These are phyloP conservation scores for Dendropsophus ebraccatus DNA, from an alignment of 2,113 vertebrate genomes.

Conservation along the genomic window DNA sequence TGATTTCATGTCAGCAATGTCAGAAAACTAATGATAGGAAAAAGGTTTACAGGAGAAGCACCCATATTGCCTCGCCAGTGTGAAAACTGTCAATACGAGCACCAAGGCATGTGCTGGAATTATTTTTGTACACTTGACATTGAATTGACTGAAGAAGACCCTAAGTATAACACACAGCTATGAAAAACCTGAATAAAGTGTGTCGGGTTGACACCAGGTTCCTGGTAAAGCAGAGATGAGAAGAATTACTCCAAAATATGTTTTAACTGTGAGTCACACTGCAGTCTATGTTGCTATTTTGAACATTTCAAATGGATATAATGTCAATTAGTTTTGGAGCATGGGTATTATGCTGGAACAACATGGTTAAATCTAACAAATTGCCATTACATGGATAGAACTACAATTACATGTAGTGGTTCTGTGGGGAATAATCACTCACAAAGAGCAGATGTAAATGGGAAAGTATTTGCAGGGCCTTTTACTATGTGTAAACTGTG, in stretches of 20 bases:
- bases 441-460: background rate
- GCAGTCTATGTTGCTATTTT: conserved; percentile 4
- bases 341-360: conserved; percentile 29
- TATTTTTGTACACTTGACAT: conserved; percentile 3
- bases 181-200: background rate
- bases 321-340: conserved; percentile 16
- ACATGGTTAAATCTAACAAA: conserved; percentile 30
- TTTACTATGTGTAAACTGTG: background rate
- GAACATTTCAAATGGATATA: conserved; percentile 7
- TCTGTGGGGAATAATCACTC: background rate
- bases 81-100: conserved; percentile 32
- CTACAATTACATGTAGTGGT: background rate
- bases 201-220: conserved; percentile 4
- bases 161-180: background rate
- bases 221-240: background rate
- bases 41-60: conserved; percentile 34
- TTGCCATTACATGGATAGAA: conserved; percentile 35
- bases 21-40: conserved; percentile 48
- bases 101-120: background rate
- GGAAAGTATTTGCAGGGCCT: background rate
- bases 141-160: background rate
- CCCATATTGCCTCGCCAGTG: conserved; percentile 1
- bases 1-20: conserved; percentile 48
- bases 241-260: background rate
- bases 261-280: conserved; percentile 4